A percentile compares a stretch with the other conserved stretches of the same genome.
phyloP scores from a whole-genome alignment of 2,888 invertebrate species.

The Gymnoscelis rufifasciata region DNA sequence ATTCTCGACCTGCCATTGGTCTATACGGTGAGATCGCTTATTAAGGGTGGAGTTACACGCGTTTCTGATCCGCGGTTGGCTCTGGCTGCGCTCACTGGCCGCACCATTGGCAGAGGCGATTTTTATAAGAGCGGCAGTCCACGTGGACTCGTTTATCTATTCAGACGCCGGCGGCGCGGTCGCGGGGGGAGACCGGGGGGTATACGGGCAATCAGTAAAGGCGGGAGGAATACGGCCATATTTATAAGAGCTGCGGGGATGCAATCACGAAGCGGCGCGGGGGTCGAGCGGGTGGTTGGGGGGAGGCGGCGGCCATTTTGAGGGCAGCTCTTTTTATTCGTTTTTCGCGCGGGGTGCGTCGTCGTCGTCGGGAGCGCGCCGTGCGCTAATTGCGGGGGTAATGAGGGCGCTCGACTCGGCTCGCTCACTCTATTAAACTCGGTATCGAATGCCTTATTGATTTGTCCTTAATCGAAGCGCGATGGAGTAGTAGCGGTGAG shows the following conservation, averaged over 20 bases:
- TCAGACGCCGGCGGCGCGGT: slow-evolving; percentile 80
- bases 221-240: slow-evolving; percentile 80
- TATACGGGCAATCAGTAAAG: slow-evolving; percentile 81
- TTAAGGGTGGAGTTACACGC: slow-evolving; percentile 79
- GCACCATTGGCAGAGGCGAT: slow-evolving; percentile 65
- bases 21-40: slow-evolving; percentile 68
- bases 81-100: slow-evolving; percentile 36
- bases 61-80: slow-evolving; percentile 53
- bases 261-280: slow-evolving; percentile 79
- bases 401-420: slow-evolving; percentile 77
- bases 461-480: slow-evolving; percentile 73
- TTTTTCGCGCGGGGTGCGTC: slow-evolving; percentile 79
- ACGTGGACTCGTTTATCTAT: slow-evolving; percentile 81
- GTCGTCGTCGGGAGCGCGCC: slow-evolving; percentile 72
- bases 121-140: slow-evolving; percentile 77
- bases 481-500: slow-evolving; percentile 46
- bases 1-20: slow-evolving; percentile 54
- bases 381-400: slow-evolving; percentile 79
- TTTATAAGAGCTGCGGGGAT: slow-evolving; percentile 81
- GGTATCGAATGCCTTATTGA: slow-evolving; percentile 78
- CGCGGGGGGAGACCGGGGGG: slow-evolving; percentile 77
- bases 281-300: slow-evolving; percentile 66
- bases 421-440: slow-evolving; percentile 77
- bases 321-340: slow-evolving; percentile 84
- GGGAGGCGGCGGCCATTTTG: slow-evolving; percentile 84